Conservation (phyloP, 2,888 invertebrate genomes). For the Rambutsinella grinnellia region DNA sequence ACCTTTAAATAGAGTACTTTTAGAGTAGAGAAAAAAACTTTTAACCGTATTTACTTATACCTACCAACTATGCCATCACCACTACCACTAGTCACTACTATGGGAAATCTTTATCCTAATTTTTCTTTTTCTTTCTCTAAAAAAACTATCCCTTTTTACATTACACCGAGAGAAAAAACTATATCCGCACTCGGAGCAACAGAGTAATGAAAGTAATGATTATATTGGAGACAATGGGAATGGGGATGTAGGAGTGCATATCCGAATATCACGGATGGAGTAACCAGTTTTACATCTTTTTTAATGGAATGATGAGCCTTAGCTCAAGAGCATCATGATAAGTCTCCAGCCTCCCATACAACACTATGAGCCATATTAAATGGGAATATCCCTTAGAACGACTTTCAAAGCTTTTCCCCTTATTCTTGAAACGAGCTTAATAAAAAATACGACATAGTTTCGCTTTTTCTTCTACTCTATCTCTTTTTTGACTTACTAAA, state of each 20-base stretch:
- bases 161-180: neutral
- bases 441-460: constrained; percentile 38
- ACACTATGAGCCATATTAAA: neutral
- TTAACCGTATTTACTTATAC: too few species aligned
- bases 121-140: neutral
- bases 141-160: too few species aligned
- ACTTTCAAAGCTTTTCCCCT: constrained; percentile 31
- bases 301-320: constrained; percentile 26
- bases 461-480: constrained; percentile 31
- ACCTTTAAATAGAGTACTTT: too few species aligned
- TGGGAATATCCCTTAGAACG: constrained; percentile 29
- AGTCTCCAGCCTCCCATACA: neutral
- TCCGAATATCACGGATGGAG: neutral
- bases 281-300: constrained; percentile 19
- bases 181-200: neutral
- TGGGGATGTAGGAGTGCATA: neutral
- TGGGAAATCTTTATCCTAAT: neutral
- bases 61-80: neutral
- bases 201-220: neutral
- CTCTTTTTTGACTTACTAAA: neutral
- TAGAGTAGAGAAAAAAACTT: too few species aligned
- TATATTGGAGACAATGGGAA: neutral
- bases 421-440: neutral
- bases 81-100: neutral
- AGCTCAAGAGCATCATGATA: neutral